Evolutionary conservation across 2,888 invertebrate species (phyloP).

Genomic region (Anorthoa munda): DNA sequence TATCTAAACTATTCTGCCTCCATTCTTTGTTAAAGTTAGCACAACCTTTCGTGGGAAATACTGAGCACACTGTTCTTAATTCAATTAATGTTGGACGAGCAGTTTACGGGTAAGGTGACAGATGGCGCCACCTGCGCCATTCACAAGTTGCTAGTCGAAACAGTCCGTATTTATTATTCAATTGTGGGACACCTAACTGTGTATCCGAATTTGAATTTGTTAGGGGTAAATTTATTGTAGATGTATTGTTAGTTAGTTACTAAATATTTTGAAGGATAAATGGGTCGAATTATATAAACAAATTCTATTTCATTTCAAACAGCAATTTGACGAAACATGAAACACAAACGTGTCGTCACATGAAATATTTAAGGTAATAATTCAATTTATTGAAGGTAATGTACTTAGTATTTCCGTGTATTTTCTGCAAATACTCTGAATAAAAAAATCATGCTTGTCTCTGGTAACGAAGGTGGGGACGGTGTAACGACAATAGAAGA

Average conservation of each 20-base stretch:
- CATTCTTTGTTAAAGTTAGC: background rate
- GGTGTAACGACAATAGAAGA: no score
- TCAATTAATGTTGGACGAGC: background rate
- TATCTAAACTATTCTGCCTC: background rate
- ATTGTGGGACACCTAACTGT: background rate
- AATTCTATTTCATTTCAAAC: background rate
- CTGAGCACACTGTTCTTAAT: background rate
- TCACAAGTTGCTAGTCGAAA: constrained; percentile 30
- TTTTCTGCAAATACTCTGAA: background rate
- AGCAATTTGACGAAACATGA: background rate
- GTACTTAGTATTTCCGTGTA: no score
- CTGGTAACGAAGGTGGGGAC: background rate
- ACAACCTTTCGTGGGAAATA: background rate
- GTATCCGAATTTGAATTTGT: constrained; percentile 26
- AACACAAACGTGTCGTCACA: background rate
- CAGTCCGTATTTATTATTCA: constrained; percentile 50
- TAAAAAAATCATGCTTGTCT: background rate
- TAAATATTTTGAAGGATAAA: background rate
- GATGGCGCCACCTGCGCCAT: constrained; percentile 26
- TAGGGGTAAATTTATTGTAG: background rate
- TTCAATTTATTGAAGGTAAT: background rate
- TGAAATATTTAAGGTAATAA: background rate
- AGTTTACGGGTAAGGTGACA: constrained; percentile 20
- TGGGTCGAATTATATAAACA: background rate
- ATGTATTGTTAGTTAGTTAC: background rate